phyloP scores from a whole-genome alignment of 1,140 invertebrate genomes.

The Xylocopa sonorina region DNA sequence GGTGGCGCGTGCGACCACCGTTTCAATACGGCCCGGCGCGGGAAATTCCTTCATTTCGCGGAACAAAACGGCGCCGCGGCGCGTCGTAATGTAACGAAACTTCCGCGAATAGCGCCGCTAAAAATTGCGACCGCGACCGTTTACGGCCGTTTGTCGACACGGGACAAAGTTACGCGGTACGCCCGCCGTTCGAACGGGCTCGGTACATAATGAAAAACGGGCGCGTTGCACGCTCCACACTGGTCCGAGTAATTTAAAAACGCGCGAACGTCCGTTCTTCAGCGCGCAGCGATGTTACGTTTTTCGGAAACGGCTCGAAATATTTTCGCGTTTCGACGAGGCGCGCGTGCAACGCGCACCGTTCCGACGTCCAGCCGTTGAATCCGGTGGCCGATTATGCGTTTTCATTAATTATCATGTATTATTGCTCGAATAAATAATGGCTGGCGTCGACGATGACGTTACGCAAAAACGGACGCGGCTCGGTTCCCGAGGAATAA shows the following conservation, averaged over 20 bases:
- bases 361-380: neutral
- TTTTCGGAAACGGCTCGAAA: no score
- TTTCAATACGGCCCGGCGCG: constrained; percentile 32
- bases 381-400: neutral
- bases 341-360: no score
- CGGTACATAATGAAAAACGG: neutral
- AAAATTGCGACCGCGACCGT: constrained; percentile 34
- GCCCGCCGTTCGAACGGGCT: neutral
- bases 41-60: constrained; percentile 36
- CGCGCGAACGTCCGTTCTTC: no score
- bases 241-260: no score
- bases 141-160: neutral
- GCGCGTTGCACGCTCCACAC: no score
- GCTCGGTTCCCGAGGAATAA: neutral
- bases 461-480: neutral
- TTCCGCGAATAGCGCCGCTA: constrained; percentile 18
- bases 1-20: constrained; percentile 23
- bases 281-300: no score
- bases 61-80: constrained; percentile 24
- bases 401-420: neutral
- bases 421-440: neutral
- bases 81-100: constrained; percentile 46
- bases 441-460: neutral
- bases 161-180: neutral
- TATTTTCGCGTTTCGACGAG: no score